These are phyloP conservation scores for Sula dactylatra DNA, from an alignment of 2,113 vertebrate genomes.

Conservation along the genomic window DNA sequence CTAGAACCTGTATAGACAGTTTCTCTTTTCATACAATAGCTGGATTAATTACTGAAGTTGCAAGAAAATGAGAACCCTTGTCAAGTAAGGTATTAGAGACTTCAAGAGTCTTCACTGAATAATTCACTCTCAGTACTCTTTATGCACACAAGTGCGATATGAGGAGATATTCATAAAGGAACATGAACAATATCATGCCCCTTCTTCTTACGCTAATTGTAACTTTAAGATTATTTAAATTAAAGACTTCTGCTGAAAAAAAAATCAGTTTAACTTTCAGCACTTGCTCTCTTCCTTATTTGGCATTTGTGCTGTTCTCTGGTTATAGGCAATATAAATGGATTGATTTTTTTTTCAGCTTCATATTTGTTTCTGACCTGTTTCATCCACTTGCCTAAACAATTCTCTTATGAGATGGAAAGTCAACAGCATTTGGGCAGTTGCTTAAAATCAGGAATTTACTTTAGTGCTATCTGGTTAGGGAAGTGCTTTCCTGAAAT, in stretches of 20 bases:
- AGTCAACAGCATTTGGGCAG: background rate
- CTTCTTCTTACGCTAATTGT: background rate
- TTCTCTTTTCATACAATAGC: background rate
- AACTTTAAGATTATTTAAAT: background rate
- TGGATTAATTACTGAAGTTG: background rate
- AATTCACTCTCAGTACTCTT: background rate
- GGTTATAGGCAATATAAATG: background rate
- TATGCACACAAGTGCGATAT: rapidly evolving
- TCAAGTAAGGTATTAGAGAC: background rate
- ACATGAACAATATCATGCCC: background rate
- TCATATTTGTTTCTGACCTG: background rate
- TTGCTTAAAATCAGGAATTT: background rate
- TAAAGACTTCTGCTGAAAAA: background rate
- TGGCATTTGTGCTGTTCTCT: background rate
- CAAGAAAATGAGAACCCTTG: background rate
- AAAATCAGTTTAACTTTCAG: background rate
- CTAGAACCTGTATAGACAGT: conserved; percentile 18
- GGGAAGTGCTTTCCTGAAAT: background rate
- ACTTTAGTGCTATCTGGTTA: background rate
- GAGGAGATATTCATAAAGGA: background rate
- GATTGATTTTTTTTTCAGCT: background rate
- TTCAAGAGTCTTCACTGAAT: background rate
- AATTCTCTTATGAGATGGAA: background rate
- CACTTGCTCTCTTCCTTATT: background rate
- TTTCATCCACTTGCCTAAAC: background rate